Conservation (phyloP, 2,888 invertebrate species). For the Junonia oenone region DNA sequence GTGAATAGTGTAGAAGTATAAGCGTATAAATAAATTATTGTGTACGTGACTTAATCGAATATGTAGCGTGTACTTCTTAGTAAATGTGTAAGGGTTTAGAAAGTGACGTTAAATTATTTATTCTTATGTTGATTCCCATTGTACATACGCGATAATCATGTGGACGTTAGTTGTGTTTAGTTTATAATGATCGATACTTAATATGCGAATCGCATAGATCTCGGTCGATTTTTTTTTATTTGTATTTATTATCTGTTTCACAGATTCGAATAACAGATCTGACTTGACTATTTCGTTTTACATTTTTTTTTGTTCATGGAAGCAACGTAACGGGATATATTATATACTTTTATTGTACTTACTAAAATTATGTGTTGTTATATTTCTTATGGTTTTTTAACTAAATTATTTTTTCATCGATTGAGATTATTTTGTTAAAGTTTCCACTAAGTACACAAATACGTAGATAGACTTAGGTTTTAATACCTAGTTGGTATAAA, state of each 20-base stretch:
- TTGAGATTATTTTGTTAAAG: slow-evolving; percentile 40
- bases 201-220: slow-evolving; percentile 52
- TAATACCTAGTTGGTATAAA: slow-evolving; percentile 66
- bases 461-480: slow-evolving; percentile 72
- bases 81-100: slow-evolving; percentile 69
- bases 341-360: slow-evolving; percentile 35
- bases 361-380: slow-evolving; percentile 41
- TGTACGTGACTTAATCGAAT: slow-evolving; percentile 58
- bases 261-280: slow-evolving; percentile 17
- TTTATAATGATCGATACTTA: slow-evolving; percentile 61
- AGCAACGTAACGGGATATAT: slow-evolving; percentile 24
- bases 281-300: slow-evolving; percentile 6
- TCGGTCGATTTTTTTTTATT: slow-evolving; percentile 45
- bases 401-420: slow-evolving; percentile 33
- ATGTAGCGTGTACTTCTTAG: slow-evolving; percentile 65
- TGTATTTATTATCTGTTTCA: slow-evolving; percentile 30
- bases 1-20: slow-evolving; percentile 48
- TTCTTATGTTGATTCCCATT: slow-evolving; percentile 74
- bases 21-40: slow-evolving; percentile 49
- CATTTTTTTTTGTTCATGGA: slow-evolving; percentile 5
- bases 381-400: slow-evolving; percentile 34
- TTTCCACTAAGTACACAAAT: slow-evolving; percentile 39
- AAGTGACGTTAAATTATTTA: slow-evolving; percentile 75
- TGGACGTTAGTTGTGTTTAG: slow-evolving; percentile 69
- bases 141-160: slow-evolving; percentile 72